These are phyloP conservation scores for Palythoa grandiflora DNA, from an alignment of 92 coral and sea anemone genomes.

Conservation along the genomic window DNA sequence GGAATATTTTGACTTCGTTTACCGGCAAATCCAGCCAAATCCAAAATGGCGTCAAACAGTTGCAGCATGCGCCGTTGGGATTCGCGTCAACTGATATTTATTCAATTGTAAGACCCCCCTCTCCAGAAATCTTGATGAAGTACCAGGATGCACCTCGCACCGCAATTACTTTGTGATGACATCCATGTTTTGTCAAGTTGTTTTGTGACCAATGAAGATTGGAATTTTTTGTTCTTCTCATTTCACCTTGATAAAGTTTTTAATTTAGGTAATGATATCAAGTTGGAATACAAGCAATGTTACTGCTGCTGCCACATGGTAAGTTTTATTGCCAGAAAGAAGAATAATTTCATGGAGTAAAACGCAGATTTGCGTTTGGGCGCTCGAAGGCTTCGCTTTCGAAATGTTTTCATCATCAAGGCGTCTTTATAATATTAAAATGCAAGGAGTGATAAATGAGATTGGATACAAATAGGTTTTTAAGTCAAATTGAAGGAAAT, in stretches of 20 bases:
- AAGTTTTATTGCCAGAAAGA: slow-evolving; percentile 46
- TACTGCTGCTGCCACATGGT: slow-evolving; percentile 96
- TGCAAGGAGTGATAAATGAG: background rate
- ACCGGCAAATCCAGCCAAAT: slow-evolving; percentile 28
- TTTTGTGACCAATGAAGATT: slow-evolving; percentile 54
- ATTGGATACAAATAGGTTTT: background rate
- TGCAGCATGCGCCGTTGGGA: slow-evolving; percentile 7
- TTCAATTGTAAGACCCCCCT: slow-evolving; percentile 18
- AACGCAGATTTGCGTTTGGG: background rate
- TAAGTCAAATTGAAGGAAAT: background rate
- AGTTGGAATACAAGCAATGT: slow-evolving; percentile 84
- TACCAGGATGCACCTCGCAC: slow-evolving; percentile 74
- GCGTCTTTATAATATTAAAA: background rate
- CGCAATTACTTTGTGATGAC: slow-evolving; percentile 10
- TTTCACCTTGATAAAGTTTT: slow-evolving; percentile 9
- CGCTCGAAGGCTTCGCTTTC: background rate
- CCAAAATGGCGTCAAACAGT: slow-evolving; percentile 38
- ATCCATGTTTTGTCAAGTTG: background rate
- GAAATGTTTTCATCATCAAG: background rate
- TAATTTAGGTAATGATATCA: slow-evolving; percentile 76
- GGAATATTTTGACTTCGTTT: no score
- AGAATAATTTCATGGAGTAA: background rate
- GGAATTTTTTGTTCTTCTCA: slow-evolving; percentile 30
- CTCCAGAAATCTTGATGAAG: background rate
- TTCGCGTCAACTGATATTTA: no score